Evolutionary conservation across 2,888 invertebrate genomes (phyloP).

Genomic region (Hyles lineata): DNA sequence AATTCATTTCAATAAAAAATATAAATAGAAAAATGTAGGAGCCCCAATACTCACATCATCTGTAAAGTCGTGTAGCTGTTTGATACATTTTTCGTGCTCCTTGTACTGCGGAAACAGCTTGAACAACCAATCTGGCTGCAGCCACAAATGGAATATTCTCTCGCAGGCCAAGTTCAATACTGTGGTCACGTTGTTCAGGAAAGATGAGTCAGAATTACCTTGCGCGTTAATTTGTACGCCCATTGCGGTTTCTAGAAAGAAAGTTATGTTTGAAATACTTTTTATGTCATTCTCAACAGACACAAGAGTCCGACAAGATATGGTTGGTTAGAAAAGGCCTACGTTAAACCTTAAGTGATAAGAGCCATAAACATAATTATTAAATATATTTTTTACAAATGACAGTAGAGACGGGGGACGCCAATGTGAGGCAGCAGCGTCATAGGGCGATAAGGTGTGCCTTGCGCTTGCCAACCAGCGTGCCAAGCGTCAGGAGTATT

Average conservation of each 20-base stretch:
- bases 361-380: too few relatives aligned
- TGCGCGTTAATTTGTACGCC: conserved; percentile 74
- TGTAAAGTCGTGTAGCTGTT: conserved; percentile 85
- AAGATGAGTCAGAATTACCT: conserved; percentile 61
- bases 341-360: too few relatives aligned
- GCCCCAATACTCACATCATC: conserved; percentile 62
- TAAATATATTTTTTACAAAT: too few relatives aligned
- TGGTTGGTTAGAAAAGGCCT: too few relatives aligned
- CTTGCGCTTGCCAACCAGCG: too few relatives aligned
- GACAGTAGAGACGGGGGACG: too few relatives aligned
- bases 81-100: conserved; percentile 78
- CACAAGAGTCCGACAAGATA: neutral
- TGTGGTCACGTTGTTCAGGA: conserved; percentile 60
- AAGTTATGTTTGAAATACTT: conserved; percentile 28
- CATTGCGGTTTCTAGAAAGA: conserved; percentile 67
- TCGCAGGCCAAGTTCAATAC: conserved; percentile 62
- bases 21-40: too few relatives aligned
- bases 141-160: conserved; percentile 77
- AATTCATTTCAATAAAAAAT: too few relatives aligned
- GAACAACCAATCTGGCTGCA: conserved; percentile 84
- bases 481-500: too few relatives aligned
- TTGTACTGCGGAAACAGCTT: conserved; percentile 76
- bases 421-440: too few relatives aligned
- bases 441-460: too few relatives aligned
- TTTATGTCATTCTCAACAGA: neutral